A percentile compares a stretch with the other conserved stretches of the same genome.
phyloP scores from a whole-genome alignment of 2,888 invertebrate species.

The Caenorhabditis becei region DNA sequence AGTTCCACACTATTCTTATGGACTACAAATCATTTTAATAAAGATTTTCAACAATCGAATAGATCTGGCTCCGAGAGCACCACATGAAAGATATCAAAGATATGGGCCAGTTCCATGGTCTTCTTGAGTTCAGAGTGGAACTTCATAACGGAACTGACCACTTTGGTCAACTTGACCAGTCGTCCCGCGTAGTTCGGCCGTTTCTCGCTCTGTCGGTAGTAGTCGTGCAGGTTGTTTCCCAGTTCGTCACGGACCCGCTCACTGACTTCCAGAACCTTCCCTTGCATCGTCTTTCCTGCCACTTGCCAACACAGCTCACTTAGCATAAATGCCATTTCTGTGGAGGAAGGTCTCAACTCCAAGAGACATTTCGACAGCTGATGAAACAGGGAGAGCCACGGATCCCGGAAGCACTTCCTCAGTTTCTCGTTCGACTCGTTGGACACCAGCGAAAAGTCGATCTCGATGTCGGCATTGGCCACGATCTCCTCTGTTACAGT shows the following conservation, averaged over 20 bases:
- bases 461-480: not conserved
- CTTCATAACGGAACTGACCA: conserved; percentile 62
- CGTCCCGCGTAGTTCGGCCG: conserved; percentile 61
- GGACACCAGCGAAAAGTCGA: conserved; percentile 51
- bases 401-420: conserved; percentile 44
- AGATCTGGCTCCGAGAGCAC: conserved; percentile 58
- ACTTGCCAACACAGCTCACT: conserved; percentile 59
- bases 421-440: conserved; percentile 39
- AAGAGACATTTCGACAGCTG: conserved; percentile 39
- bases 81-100: conserved; percentile 68
- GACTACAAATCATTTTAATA: not conserved
- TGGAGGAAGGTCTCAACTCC: conserved; percentile 31
- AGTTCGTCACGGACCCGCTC: conserved; percentile 55
- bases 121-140: conserved; percentile 59
- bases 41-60: conserved; percentile 25
- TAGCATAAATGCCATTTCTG: conserved; percentile 61
- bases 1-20: conserved; percentile 5
- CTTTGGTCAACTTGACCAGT: conserved; percentile 61
- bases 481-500: not conserved
- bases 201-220: conserved; percentile 33
- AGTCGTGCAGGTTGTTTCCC: conserved; percentile 54
- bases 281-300: conserved; percentile 49
- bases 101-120: conserved; percentile 61
- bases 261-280: conserved; percentile 34
- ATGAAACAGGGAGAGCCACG: conserved; percentile 27